A percentile compares a stretch with the other conserved stretches of the same genome.
Evolutionary conservation across 2,113 vertebrate genomes (phyloP).

Genomic region (Tympanuchus pallidicinctus): DNA sequence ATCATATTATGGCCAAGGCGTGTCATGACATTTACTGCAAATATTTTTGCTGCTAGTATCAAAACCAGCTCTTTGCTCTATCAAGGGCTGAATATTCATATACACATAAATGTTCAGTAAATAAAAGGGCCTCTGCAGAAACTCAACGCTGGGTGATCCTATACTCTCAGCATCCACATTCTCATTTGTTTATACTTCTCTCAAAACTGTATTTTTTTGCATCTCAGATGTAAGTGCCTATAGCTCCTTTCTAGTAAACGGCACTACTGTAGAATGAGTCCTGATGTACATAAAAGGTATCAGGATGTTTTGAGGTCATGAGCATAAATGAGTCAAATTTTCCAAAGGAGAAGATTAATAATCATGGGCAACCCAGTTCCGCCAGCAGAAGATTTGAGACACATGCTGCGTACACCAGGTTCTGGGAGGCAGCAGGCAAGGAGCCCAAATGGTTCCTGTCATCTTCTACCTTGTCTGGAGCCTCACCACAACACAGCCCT

Average conservation of each 20-base stretch:
- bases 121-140: conserved; percentile 71
- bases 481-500: not conserved
- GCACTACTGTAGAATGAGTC: conserved; percentile 51
- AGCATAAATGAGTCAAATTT: conserved; percentile 74
- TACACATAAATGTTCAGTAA: conserved; percentile 75
- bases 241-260: conserved; percentile 58
- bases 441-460: conserved; percentile 49
- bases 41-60: conserved; percentile 82
- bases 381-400: conserved; percentile 72
- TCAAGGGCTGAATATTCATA: conserved; percentile 70
- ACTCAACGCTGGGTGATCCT: conserved; percentile 51
- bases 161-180: conserved; percentile 43
- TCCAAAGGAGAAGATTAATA: conserved; percentile 75
- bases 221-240: conserved; percentile 47
- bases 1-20: conserved; percentile 82
- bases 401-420: conserved; percentile 42
- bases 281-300: conserved; percentile 76
- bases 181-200: conserved; percentile 69
- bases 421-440: conserved; percentile 67
- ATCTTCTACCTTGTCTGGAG: conserved; percentile 25
- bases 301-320: conserved; percentile 53
- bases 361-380: conserved; percentile 58
- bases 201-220: conserved; percentile 64
- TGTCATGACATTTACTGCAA: conserved; percentile 84
- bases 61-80: conserved; percentile 74